Evolutionary conservation across 1,140 invertebrate species (phyloP), one percentile per base, ranked within the genome.

Genomic region (Drosophila trapezifrons): DNA sequence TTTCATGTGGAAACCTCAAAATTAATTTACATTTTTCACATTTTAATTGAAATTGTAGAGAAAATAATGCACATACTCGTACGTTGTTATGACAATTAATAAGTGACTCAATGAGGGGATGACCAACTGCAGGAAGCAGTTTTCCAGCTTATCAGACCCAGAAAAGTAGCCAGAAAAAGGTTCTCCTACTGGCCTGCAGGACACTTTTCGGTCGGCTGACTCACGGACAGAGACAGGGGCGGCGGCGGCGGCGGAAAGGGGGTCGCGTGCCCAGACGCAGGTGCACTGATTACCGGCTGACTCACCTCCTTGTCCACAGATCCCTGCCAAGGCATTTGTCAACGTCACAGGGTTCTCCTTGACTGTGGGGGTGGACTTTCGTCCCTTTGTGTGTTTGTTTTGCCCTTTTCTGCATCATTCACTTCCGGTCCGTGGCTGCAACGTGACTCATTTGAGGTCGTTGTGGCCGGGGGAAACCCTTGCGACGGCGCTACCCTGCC

Each of bases 231-330:
- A n/a, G 46, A 18, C 22, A 2, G n/a, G n/a, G n/a, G n/a, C n/a
- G n/a, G n/a, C n/a, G n/a, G n/a, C n/a, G n/a, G n/a, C n/a, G n/a
- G n/a, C n/a, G n/a, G n/a, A 51, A 25, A 32, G 42, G 32, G 45
- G 25, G 82, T 87, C 83, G 84, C 83, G 83, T 87, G 83, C 76
- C 79, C 57, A 59, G 67, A 56, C 56, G 83, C 83, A 87, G 83
- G 83, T 87, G 83, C 83, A 87, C 79, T 87, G 83, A 86, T 87
- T 86, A 78, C 78, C 64, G 76, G 58, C 84, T 89, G 83, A 87
- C 76, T 87, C 84, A 87, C 77, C 35, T 22, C 20, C 63, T n/a
- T n/a, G n/a, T 51, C 17, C 27, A 29, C 27, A 54, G 43, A 72
- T 64, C 58, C 66, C 58, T 77, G 35, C 60, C 60, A 58, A 57